phyloP scores from a whole-genome alignment of 1,140 invertebrate genomes.

The Nilaparvata lugens region DNA sequence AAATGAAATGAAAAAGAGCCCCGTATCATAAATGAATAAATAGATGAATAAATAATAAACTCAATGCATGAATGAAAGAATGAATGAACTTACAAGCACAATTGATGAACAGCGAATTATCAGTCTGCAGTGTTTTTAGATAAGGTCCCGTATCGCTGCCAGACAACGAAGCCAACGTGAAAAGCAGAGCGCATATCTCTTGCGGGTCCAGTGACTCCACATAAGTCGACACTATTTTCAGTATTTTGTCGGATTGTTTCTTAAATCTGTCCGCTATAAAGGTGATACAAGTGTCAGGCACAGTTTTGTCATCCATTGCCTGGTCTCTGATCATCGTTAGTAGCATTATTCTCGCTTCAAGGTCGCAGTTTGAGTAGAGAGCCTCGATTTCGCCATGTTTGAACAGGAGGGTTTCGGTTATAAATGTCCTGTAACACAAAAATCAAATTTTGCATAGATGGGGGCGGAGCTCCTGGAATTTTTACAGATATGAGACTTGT shows the following conservation, averaged over 20 bases:
- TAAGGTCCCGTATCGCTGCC: not conserved
- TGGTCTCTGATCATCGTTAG: not conserved
- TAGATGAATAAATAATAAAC: no score
- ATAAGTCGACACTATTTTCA: constrained; percentile 5
- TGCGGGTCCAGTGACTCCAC: constrained; percentile 7
- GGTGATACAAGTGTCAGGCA: not conserved
- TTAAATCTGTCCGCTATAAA: constrained; percentile 6
- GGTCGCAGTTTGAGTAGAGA: not conserved
- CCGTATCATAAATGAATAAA: no score
- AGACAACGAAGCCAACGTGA: not conserved
- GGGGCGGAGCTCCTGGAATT: no score
- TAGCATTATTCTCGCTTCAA: not conserved
- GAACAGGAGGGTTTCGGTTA: not conserved
- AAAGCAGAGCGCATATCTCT: constrained; percentile 9
- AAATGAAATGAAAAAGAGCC: no score
- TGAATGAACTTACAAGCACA: constrained; percentile 14
- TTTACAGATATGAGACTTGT: no score
- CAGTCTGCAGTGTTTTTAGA: constrained; percentile 1
- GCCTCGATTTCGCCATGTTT: not conserved
- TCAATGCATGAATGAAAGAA: no score
- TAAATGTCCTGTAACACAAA: not conserved
- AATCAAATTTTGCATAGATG: no score
- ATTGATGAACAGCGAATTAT: constrained; percentile 13
- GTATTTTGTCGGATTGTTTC: constrained; percentile 9
- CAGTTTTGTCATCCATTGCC: not conserved